Evolutionary conservation across 2,113 vertebrate species (phyloP).

Genomic region (Heterochromis multidens): DNA sequence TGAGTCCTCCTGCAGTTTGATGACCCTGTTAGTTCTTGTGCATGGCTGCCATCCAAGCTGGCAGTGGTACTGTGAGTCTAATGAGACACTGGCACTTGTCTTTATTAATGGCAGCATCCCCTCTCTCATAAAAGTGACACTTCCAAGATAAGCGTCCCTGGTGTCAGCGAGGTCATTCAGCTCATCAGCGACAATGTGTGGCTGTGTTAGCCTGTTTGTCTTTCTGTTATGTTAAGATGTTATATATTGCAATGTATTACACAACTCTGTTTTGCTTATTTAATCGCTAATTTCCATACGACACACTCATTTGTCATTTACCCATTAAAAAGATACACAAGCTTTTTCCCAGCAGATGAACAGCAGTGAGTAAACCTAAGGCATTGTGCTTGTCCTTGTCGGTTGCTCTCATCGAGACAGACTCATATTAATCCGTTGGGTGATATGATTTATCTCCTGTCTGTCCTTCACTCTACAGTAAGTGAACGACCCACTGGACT

Average conservation of each 20-base stretch:
- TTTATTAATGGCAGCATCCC: conserved; percentile 46
- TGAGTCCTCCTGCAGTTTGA: conserved; percentile 31
- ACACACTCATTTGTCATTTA: conserved; percentile 35
- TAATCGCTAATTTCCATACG: conserved; percentile 4
- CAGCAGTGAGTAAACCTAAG: background rate
- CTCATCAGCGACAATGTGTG: conserved; percentile 19
- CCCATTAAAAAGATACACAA: conserved; percentile 18
- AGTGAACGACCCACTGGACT: conserved; percentile 42
- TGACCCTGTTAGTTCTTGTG: conserved; percentile 37
- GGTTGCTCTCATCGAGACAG: conserved; percentile 24
- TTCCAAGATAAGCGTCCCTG: conserved; percentile 36
- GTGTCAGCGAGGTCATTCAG: conserved; percentile 36
- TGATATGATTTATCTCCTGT: conserved; percentile 64
- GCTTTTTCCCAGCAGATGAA: background rate
- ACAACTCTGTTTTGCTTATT: background rate
- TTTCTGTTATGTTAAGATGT: background rate
- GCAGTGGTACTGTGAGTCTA: conserved; percentile 1
- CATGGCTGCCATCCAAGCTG: conserved; percentile 31
- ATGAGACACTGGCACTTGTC: conserved; percentile 49
- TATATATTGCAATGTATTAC: background rate
- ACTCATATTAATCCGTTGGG: conserved; percentile 50
- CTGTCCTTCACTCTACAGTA: conserved; percentile 58
- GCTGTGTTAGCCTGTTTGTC: background rate
- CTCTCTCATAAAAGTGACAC: conserved; percentile 52
- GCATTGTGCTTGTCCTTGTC: conserved; percentile 59